Evolutionary conservation across 2,888 invertebrate species (phyloP), one percentile per base, ranked within the genome.

Genomic region (Oscheius sp.): DNA sequence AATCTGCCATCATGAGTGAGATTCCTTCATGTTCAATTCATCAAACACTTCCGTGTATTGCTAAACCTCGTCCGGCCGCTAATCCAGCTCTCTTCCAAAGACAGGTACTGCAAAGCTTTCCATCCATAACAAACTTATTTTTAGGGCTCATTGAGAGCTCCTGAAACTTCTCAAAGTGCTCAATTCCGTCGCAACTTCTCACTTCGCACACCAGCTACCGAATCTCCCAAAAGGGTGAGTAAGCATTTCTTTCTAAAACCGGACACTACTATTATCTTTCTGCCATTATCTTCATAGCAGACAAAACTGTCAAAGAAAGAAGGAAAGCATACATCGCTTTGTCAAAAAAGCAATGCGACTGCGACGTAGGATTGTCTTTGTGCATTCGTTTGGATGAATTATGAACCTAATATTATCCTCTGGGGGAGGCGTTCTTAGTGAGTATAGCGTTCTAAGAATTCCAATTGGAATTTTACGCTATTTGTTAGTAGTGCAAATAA

Each of bases 21-120:
- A 48, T 64, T 0, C 71, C 70, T 4, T 45, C 61, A 2, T 45
- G 45, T 5, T 61, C 61, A n/a, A 27, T 15, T 25, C 29, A 27
- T 45, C 58, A 52, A 15, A 29, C 34, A 4, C 37, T 20, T 12
- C 67, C 68, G 8, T 46, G 65, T 12, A 78, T 79, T 10, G 76
- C 95, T 10, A 95, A 95, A 82, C 95, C 95, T 88, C 90, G 96
- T 64, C 97, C 97, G 1, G 95, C 95, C 87, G 96, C 96, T 70
- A 95, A 96, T 46, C 93, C 93, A 34, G 92, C 93, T 78, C 92
- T 97, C 91, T 90, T 98, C 66, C 93, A 96, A 88, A 90, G 97
- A 34, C 96, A 98, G 89, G 94, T 95, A 78, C 5, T n/a, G n/a
- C n/a, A n/a, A n/a, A n/a, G n/a, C n/a, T n/a, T n/a, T n/a, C 39